Evolutionary conservation across 2,797 vertebrate genomes (phyloP).

Genomic region (Paguma larvata): DNA sequence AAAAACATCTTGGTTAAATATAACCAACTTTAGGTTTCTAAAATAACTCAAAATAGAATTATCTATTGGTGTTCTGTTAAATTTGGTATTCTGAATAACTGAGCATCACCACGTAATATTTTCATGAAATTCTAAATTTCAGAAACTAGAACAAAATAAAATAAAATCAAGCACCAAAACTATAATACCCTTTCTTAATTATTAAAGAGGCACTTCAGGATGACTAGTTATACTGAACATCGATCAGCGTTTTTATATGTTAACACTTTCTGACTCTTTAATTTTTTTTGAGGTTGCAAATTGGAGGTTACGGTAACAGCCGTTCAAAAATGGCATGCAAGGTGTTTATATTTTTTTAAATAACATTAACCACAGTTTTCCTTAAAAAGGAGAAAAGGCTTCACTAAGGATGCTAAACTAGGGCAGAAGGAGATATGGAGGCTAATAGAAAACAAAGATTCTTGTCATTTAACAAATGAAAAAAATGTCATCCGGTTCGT

Average conservation of each 20-base stretch:
- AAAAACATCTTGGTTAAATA: slow-evolving; percentile 13
- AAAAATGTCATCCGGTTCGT: slow-evolving; percentile 69
- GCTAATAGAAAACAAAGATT: slow-evolving; percentile 28
- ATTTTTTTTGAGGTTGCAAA: slow-evolving; percentile 3
- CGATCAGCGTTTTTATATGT: neutral
- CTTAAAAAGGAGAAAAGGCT: neutral
- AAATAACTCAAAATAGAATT: neutral
- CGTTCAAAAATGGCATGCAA: neutral
- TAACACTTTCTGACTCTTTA: neutral
- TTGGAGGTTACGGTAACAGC: neutral
- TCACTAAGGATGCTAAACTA: neutral
- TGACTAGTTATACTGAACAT: neutral
- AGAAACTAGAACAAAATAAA: slow-evolving; percentile 50
- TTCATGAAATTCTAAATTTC: slow-evolving; percentile 3
- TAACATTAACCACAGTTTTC: slow-evolving; percentile 23
- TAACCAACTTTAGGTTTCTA: neutral
- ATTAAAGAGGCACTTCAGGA: slow-evolving; percentile 32
- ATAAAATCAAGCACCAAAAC: slow-evolving; percentile 44
- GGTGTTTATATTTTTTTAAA: neutral
- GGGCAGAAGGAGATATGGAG: neutral
- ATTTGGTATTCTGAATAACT: slow-evolving; percentile 6
- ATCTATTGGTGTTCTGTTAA: neutral
- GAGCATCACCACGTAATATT: neutral
- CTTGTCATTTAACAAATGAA: slow-evolving; percentile 70
- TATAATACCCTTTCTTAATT: slow-evolving; percentile 13